Percentiles rank a stretch among this genome's conserved stretches.
Conservation (phyloP, 1,140 invertebrate species). For the Hormaphis cornu region DNA sequence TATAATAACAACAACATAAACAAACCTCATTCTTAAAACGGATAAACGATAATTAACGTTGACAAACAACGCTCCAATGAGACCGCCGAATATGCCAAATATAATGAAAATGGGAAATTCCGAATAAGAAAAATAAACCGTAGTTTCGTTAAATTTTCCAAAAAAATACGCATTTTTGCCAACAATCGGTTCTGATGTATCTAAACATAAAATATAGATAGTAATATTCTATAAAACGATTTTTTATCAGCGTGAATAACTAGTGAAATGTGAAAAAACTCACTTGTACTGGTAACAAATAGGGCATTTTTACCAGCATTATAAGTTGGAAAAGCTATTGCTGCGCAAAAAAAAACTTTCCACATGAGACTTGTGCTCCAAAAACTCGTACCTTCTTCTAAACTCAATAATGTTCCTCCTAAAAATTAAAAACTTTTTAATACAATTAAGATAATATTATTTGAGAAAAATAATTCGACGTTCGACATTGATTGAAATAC, state of each 20-base stretch:
- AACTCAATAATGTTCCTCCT: slow-evolving; percentile 92
- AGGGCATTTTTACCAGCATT: slow-evolving; percentile 12
- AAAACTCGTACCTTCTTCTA: slow-evolving; percentile 97
- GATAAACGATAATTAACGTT: slow-evolving; percentile 84
- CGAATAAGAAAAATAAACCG: slow-evolving; percentile 66
- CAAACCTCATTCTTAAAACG: slow-evolving; percentile 49
- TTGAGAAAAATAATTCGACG: no score
- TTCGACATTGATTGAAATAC: no score
- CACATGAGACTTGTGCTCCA: slow-evolving; percentile 96
- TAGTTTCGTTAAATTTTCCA: slow-evolving; percentile 84
- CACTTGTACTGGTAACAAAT: not conserved
- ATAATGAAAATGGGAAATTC: slow-evolving; percentile 88
- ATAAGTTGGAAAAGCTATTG: slow-evolving; percentile 49
- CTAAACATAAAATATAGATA: not conserved
- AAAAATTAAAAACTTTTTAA: slow-evolving; percentile 35
- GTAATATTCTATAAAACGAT: not conserved
- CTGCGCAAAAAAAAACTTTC: slow-evolving; percentile 95
- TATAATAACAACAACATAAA: not conserved
- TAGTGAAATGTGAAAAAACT: not conserved
- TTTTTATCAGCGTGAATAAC: not conserved
- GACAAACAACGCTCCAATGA: slow-evolving; percentile 91
- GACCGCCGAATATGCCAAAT: slow-evolving; percentile 80
- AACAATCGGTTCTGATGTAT: not conserved
- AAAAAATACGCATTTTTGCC: slow-evolving; percentile 55
- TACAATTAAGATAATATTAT: not conserved